Conservation (phyloP, 2,113 vertebrate species). For the Eretmodus cyanostictus region DNA sequence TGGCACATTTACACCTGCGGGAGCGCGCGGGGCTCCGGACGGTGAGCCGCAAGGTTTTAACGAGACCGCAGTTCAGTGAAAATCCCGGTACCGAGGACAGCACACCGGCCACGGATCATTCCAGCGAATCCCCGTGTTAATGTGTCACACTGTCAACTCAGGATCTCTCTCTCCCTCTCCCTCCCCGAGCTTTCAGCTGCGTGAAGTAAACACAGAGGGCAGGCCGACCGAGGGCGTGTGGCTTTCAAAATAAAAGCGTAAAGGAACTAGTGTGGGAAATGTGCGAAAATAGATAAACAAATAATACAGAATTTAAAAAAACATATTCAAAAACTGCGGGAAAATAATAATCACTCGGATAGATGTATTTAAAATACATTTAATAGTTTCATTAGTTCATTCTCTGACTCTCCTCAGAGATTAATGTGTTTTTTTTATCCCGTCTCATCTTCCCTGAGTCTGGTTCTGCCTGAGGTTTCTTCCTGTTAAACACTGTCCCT, state of each 20-base stretch:
- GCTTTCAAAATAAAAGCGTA: constrained; percentile 15
- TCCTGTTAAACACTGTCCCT: neutral
- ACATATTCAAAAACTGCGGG: too few relatives aligned
- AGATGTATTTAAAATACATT: neutral
- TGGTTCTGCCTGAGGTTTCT: neutral
- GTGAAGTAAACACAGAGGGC: neutral
- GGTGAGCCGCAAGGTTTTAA: neutral
- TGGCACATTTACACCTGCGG: neutral
- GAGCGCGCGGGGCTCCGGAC: neutral
- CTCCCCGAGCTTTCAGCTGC: neutral
- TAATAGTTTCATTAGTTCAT: neutral
- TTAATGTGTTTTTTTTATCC: neutral
- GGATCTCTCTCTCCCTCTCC: neutral
- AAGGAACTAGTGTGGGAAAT: neutral
- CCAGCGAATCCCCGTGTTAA: neutral
- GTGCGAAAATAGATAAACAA: neutral
- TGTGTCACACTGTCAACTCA: constrained; percentile 26
- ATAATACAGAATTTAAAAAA: neutral
- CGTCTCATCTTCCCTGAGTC: neutral
- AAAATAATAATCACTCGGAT: rapidly evolving
- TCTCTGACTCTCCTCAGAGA: neutral
- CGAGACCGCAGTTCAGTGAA: neutral
- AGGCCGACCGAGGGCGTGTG: neutral
- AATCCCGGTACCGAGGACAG: neutral
- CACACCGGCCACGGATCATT: neutral